Evolutionary conservation across 2,113 vertebrate genomes (phyloP).

Genomic region (Thamnaconus septentrionalis): DNA sequence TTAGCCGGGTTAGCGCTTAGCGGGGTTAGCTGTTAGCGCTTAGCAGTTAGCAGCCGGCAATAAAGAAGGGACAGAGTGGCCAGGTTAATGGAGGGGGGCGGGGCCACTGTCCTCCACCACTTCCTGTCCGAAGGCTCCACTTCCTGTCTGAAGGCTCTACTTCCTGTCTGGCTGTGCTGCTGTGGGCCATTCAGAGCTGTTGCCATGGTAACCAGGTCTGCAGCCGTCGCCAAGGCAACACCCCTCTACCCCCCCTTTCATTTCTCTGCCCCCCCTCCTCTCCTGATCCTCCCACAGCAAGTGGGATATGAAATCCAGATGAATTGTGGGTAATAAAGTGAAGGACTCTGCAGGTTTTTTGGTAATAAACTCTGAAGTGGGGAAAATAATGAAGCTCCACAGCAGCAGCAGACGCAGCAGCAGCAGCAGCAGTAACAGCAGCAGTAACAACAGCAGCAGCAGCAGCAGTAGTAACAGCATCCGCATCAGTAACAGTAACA

Average conservation of each 20-base stretch:
- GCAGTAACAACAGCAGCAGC: neutral
- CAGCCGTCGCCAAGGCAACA: constrained; percentile 13
- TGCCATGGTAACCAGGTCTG: constrained; percentile 27
- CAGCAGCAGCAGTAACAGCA: neutral
- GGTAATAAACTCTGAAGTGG: constrained; percentile 56
- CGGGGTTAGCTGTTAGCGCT: constrained; percentile 18
- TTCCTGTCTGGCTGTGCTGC: neutral
- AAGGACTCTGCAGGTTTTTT: constrained; percentile 43
- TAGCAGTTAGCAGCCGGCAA: constrained; percentile 11
- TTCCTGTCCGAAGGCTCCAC: neutral
- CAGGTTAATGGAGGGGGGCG: constrained; percentile 33
- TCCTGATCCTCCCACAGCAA: constrained; percentile 40
- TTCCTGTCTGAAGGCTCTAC: neutral
- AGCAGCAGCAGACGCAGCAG: neutral
- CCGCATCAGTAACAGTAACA: too few relatives aligned
- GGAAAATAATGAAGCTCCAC: constrained; percentile 47
- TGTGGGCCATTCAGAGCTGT: constrained; percentile 4
- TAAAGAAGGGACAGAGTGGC: neutral
- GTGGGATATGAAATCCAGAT: constrained; percentile 47
- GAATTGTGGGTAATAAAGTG: constrained; percentile 63
- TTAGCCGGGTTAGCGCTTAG: neutral
- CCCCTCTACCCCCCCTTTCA: constrained; percentile 31
- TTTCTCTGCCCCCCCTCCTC: neutral
- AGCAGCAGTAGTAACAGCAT: too few relatives aligned
- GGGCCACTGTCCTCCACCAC: too few relatives aligned